Evolutionary conservation across 2,797 vertebrate species (phyloP).

Genomic region (Sebastes hopkinsi): DNA sequence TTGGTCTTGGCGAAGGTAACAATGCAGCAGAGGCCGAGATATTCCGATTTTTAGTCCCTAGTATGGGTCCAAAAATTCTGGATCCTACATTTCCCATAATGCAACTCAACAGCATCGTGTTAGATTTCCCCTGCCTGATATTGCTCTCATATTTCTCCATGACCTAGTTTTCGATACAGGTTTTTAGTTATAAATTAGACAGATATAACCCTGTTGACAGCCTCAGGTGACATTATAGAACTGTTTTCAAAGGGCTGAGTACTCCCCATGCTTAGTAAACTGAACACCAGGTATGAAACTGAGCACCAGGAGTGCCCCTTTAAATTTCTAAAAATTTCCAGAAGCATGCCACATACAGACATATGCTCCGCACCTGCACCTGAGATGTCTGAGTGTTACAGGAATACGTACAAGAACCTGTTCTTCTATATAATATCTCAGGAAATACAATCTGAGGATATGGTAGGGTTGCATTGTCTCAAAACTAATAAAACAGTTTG

Average conservation of each 20-base stretch:
- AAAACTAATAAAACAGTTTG: constrained; percentile 66
- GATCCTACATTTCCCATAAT: background rate
- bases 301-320: background rate
- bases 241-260: background rate
- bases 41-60: background rate
- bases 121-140: background rate
- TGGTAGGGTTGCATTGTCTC: constrained; percentile 29
- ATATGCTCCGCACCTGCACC: background rate
- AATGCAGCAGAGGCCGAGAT: background rate
- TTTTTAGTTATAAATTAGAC: background rate
- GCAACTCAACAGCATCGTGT: background rate
- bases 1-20: too few species aligned
- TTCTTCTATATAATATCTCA: constrained; percentile 22
- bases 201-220: background rate
- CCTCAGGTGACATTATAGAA: background rate
- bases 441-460: constrained; percentile 27
- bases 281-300: background rate
- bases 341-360: background rate
- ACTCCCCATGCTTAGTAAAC: background rate
- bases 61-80: background rate
- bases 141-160: background rate
- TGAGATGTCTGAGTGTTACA: background rate
- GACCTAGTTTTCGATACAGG: background rate
- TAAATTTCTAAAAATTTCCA: background rate
- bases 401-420: constrained; percentile 14